Conservation (phyloP, 2,888 invertebrate species). For the Yponomeuta malinellus region DNA sequence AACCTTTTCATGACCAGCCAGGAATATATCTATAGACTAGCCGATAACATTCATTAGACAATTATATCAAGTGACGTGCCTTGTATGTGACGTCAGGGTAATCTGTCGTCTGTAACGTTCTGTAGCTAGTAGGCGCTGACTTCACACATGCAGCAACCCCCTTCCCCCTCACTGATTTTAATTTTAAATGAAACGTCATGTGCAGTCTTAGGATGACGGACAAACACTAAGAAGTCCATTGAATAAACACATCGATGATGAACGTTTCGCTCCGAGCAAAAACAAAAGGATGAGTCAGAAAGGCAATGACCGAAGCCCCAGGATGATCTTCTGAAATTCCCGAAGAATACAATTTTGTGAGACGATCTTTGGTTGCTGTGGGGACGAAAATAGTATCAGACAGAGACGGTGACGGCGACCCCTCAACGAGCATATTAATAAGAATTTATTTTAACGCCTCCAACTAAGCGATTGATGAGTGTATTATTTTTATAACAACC, state of each 20-base stretch:
- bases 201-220: too few relatives aligned
- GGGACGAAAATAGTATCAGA: conserved; percentile 65
- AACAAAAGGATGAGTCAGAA: conserved; percentile 69
- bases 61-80: too few relatives aligned
- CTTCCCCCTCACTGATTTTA: too few relatives aligned
- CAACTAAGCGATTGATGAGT: conserved; percentile 43
- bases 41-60: too few relatives aligned
- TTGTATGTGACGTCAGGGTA: too few relatives aligned
- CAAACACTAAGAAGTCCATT: background rate
- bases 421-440: conserved; percentile 51
- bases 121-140: too few relatives aligned
- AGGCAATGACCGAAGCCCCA: conserved; percentile 62
- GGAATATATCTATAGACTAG: too few relatives aligned
- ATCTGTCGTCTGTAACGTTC: too few relatives aligned
- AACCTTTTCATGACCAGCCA: too few relatives aligned
- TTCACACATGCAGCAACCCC: too few relatives aligned
- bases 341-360: conserved; percentile 50
- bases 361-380: conserved; percentile 42
- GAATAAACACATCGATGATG: background rate
- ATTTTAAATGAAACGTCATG: too few relatives aligned
- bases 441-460: conserved; percentile 58
- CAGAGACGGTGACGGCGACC: conserved; percentile 51
- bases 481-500: conserved; percentile 3
- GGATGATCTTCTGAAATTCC: conserved; percentile 71
- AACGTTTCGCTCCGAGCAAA: conserved; percentile 30